Conservation (phyloP, 2,113 vertebrate species). For the Anhinga rufa region DNA sequence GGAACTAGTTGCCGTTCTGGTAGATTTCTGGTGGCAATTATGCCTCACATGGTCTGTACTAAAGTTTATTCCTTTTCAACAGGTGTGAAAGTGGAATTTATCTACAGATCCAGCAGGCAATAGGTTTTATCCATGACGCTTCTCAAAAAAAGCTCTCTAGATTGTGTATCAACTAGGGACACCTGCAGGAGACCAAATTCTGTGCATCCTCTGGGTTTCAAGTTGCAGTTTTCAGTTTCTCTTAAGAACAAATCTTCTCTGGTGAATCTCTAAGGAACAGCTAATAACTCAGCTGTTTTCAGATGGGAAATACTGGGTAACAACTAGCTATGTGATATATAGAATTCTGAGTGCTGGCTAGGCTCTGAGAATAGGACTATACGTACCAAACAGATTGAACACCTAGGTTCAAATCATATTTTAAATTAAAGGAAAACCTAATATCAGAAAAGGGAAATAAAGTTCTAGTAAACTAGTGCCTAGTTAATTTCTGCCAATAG, state of each 20-base stretch:
- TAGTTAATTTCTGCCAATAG: not conserved
- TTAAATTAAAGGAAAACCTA: not conserved
- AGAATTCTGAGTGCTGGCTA: not conserved
- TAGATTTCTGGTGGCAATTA: not conserved
- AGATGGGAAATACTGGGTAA: not conserved
- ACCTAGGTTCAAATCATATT: not conserved
- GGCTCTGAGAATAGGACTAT: not conserved
- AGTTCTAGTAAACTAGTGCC: not conserved
- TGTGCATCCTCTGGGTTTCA: not conserved
- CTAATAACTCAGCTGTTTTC: not conserved
- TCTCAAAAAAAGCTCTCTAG: not conserved
- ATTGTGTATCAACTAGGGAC: not conserved
- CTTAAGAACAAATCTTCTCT: not conserved
- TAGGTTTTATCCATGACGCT: not conserved
- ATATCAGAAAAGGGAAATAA: not conserved
- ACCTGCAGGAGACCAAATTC: not conserved
- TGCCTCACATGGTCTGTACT: not conserved
- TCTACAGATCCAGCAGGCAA: not conserved
- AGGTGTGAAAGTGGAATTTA: not conserved
- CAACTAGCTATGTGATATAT: not conserved
- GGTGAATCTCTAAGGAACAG: not conserved
- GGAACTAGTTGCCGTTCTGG: not conserved
- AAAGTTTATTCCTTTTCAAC: not conserved
- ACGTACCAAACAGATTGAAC: not conserved
- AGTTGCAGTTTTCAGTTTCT: not conserved